phyloP scores from a whole-genome alignment of 2,888 invertebrate species.

The Trichogramma evanescens region DNA sequence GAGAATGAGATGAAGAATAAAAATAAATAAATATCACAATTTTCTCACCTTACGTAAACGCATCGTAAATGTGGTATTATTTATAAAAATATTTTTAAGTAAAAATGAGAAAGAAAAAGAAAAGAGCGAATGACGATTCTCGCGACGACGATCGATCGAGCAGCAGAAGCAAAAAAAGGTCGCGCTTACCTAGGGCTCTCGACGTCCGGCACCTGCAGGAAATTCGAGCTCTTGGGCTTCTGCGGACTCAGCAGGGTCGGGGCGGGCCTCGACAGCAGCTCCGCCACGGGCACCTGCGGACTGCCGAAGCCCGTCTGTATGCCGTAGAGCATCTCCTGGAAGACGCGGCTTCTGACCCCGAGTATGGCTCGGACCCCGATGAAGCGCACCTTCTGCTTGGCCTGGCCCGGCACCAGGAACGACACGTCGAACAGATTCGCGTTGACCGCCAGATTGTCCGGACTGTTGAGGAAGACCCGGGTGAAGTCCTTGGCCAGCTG shows the following conservation, averaged over 20 bases:
- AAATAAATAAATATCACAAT: not conserved
- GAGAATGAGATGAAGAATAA: not conserved
- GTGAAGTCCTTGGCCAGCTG: constrained; percentile 90
- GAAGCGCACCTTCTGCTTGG: constrained; percentile 83
- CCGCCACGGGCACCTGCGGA: constrained; percentile 87
- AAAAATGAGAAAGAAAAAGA: not conserved
- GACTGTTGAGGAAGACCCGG: constrained; percentile 76
- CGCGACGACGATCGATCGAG: too few species aligned
- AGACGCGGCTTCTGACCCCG: constrained; percentile 84
- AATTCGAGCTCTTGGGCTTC: constrained; percentile 83
- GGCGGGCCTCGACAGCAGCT: constrained; percentile 76
- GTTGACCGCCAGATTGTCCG: constrained; percentile 70
- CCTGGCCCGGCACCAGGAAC: constrained; percentile 78
- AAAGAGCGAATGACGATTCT: not conserved
- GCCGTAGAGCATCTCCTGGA: constrained; percentile 90
- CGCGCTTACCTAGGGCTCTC: constrained; percentile 63
- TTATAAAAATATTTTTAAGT: not conserved
- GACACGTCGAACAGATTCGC: constrained; percentile 83
- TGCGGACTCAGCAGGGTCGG: constrained; percentile 82
- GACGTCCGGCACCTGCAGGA: constrained; percentile 84
- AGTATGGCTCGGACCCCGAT: constrained; percentile 87
- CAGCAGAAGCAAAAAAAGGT: constrained; percentile 4
- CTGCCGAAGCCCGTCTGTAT: constrained; percentile 90
- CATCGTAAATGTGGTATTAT: not conserved
- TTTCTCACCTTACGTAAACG: not conserved